Evolutionary conservation across 2,888 invertebrate genomes (phyloP).

Genomic region (Tenodera sinensis): DNA sequence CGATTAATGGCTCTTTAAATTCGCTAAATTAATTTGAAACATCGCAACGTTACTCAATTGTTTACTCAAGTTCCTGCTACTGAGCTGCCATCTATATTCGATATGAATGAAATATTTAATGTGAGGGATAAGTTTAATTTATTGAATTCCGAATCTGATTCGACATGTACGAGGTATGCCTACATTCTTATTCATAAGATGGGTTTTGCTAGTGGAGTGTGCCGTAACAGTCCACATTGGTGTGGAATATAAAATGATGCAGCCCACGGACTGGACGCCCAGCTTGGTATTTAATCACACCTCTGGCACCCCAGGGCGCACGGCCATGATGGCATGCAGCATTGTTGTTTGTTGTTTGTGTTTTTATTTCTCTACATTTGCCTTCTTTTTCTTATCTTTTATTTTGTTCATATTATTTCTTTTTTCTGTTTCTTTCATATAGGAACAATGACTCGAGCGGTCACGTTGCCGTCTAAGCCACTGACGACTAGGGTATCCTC

Average conservation of each 20-base stretch:
- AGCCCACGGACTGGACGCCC: background rate
- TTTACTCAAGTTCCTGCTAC: no score
- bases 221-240: background rate
- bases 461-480: background rate
- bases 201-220: background rate
- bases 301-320: conserved; percentile 5
- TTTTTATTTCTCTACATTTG: conserved; percentile 7
- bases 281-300: conserved; percentile 10
- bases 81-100: no score
- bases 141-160: no score
- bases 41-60: no score
- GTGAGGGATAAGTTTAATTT: no score
- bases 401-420: background rate
- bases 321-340: conserved; percentile 15
- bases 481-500: background rate
- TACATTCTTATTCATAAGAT: background rate
- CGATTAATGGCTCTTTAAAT: no score
- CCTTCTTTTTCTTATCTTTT: conserved; percentile 1
- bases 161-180: no score
- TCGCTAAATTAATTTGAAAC: no score
- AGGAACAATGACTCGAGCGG: conserved; percentile 2
- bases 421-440: conserved; percentile 6
- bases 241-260: background rate
- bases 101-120: no score
- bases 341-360: conserved; percentile 15